Conservation (phyloP, 2,113 vertebrate genomes). For the Ciconia maguari region DNA sequence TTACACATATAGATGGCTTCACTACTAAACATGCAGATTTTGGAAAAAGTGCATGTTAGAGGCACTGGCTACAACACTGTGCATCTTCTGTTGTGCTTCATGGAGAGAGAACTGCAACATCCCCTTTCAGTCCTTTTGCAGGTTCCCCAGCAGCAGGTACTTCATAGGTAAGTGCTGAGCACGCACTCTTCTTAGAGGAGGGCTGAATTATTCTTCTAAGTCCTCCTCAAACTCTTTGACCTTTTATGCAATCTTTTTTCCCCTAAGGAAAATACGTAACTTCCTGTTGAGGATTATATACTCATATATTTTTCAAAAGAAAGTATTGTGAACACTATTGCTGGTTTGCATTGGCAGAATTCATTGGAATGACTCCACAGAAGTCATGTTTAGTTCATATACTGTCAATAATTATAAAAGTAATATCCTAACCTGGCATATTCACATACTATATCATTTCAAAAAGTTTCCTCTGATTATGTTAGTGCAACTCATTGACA, state of each 20-base stretch:
- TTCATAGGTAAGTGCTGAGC: background rate
- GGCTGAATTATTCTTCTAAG: background rate
- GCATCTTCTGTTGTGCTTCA: background rate
- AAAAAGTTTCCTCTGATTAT: background rate
- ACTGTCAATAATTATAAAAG: background rate
- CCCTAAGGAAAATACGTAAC: background rate
- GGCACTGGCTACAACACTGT: background rate
- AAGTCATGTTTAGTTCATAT: background rate
- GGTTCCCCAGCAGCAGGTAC: background rate
- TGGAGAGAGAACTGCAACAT: background rate
- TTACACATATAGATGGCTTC: background rate
- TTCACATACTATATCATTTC: background rate
- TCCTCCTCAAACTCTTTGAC: background rate
- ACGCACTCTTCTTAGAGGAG: background rate
- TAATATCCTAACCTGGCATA: background rate
- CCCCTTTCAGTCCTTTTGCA: background rate
- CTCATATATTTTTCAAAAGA: background rate
- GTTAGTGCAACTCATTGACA: background rate
- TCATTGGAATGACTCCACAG: background rate
- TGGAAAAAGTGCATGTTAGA: background rate
- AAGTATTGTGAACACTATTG: background rate
- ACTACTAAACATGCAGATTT: background rate
- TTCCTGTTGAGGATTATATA: background rate
- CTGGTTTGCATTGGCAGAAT: background rate
- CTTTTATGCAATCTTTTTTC: background rate